Percentiles rank a stretch among this genome's conserved stretches.
These are phyloP conservation scores for Atta texana DNA, from an alignment of 1,140 invertebrate species.

Conservation along the genomic window DNA sequence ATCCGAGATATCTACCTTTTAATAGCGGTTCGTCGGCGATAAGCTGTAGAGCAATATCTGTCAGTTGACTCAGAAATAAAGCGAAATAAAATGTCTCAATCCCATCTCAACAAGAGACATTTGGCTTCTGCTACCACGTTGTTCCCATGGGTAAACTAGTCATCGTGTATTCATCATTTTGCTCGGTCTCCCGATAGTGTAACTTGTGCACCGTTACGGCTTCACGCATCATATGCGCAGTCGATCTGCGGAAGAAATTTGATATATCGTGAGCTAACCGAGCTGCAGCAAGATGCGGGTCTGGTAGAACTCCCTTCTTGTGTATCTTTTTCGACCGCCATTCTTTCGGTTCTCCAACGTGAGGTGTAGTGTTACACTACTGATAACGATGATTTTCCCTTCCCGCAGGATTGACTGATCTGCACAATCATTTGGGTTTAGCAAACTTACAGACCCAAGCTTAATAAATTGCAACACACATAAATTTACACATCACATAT, in stretches of 20 bases:
- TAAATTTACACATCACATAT: not conserved
- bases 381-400: not conserved
- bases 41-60: conserved; percentile 70
- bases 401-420: not conserved
- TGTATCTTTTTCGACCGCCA: conserved; percentile 6
- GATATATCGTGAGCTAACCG: conserved; percentile 55
- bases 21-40: conserved; percentile 63
- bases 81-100: conserved; percentile 42
- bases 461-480: not conserved
- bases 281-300: not conserved
- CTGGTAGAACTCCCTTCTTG: not conserved
- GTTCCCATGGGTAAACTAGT: conserved; percentile 63
- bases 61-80: conserved; percentile 69
- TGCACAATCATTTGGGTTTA: not conserved
- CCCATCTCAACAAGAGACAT: not conserved
- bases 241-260: conserved; percentile 67
- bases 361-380: conserved; percentile 27
- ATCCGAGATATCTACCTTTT: conserved; percentile 23
- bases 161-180: conserved; percentile 2
- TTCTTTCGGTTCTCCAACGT: not conserved
- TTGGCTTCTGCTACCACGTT: conserved; percentile 26
- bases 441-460: not conserved
- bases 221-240: conserved; percentile 71
- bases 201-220: conserved; percentile 65
- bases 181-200: conserved; percentile 8